Evolutionary conservation across 2,888 invertebrate species (phyloP).

Genomic region (Chloroclystis v-ata): DNA sequence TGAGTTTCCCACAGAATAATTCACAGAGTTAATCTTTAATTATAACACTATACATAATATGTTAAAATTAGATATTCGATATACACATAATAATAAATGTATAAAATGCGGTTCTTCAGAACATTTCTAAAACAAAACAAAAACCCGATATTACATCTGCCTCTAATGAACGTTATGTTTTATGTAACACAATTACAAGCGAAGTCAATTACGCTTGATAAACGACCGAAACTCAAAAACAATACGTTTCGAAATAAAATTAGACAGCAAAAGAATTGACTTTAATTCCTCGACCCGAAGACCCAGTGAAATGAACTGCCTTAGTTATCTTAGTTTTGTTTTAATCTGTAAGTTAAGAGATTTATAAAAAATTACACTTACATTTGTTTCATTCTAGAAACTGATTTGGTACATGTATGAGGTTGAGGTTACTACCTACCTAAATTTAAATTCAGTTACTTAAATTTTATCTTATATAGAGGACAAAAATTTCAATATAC

Average conservation of each 20-base stretch:
- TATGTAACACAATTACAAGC: conserved; percentile 19
- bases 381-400: not conserved
- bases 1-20: too few species aligned
- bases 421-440: too few species aligned
- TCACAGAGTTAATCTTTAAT: too few species aligned
- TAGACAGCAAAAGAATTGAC: conserved; percentile 22
- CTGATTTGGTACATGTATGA: not conserved
- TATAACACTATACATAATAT: too few species aligned
- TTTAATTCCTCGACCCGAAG: conserved; percentile 31
- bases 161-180: conserved; percentile 20
- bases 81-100: too few species aligned
- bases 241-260: conserved; percentile 21
- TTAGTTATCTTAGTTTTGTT: conserved; percentile 29
- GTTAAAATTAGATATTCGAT: too few species aligned
- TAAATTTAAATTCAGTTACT: too few species aligned
- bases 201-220: conserved; percentile 22
- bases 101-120: not conserved
- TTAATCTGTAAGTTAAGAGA: conserved; percentile 11
- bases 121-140: conserved; percentile 2
- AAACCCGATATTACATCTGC: conserved; percentile 11
- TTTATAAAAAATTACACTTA: too few species aligned
- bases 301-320: conserved; percentile 34
- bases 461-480: too few species aligned
- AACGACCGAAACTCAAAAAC: conserved; percentile 17
- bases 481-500: too few species aligned